These are phyloP conservation scores for Trisateles emortualis DNA, from an alignment of 2,888 invertebrate genomes.

Conservation along the genomic window DNA sequence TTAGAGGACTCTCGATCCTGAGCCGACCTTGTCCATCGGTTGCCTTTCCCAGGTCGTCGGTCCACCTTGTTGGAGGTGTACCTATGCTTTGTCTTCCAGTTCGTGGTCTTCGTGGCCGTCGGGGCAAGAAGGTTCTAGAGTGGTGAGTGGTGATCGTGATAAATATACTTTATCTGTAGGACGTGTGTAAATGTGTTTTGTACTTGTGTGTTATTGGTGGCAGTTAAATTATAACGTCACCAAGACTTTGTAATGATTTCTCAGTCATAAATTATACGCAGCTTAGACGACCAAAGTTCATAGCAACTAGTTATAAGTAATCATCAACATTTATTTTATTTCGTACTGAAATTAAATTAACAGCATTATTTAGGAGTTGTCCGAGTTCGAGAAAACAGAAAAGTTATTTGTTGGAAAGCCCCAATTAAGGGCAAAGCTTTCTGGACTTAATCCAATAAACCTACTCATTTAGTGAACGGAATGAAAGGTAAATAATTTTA, in stretches of 20 bases:
- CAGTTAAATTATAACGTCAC: not conserved
- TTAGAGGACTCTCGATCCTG: too few relatives aligned
- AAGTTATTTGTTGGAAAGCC: constrained; percentile 85
- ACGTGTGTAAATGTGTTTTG: not conserved
- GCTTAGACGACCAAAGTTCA: constrained; percentile 27
- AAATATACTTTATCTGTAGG: not conserved
- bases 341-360: constrained; percentile 78
- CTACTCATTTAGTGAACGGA: constrained; percentile 84
- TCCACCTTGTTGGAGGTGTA: too few relatives aligned
- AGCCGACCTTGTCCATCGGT: too few relatives aligned
- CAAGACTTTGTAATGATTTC: not conserved
- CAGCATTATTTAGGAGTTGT: constrained; percentile 81
- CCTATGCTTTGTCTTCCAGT: too few relatives aligned
- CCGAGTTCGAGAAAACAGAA: constrained; percentile 84
- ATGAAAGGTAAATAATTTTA: constrained; percentile 85
- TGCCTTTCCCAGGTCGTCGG: too few relatives aligned
- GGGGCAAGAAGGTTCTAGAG: too few relatives aligned
- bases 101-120: too few relatives aligned
- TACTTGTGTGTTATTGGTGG: too few relatives aligned
- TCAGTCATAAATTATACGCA: constrained; percentile 1
- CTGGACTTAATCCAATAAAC: constrained; percentile 86
- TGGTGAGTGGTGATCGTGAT: not conserved
- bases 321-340: constrained; percentile 64
- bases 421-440: constrained; percentile 85
- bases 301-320: constrained; percentile 51